phyloP scores from a whole-genome alignment of 2,113 vertebrate genomes.

The Brienomyrus longianalis region DNA sequence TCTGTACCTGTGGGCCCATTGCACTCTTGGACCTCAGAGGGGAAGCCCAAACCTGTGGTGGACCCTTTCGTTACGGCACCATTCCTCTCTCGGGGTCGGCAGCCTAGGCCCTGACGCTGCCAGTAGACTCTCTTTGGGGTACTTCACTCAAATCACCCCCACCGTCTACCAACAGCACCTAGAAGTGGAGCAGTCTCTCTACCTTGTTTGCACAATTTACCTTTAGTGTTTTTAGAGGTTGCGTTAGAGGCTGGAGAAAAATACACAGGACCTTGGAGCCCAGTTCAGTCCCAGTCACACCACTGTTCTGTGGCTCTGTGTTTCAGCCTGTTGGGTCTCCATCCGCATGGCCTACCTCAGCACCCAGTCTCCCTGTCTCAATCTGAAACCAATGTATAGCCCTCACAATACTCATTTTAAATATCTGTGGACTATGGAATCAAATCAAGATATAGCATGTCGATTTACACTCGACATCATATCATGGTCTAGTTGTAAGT shows the following conservation, averaged over 20 bases:
- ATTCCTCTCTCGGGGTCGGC: constrained; percentile 71
- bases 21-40: constrained; percentile 77
- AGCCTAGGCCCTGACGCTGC: constrained; percentile 52
- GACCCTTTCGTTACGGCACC: constrained; percentile 80
- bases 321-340: neutral
- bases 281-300: neutral
- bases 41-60: constrained; percentile 38
- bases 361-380: neutral
- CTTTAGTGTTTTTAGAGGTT: neutral
- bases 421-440: neutral
- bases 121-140: neutral
- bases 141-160: neutral
- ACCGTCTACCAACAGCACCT: neutral
- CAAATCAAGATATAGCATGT: too few species aligned
- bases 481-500: neutral
- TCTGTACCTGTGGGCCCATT: constrained; percentile 74
- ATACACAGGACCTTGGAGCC: neutral
- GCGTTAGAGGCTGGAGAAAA: neutral
- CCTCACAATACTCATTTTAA: neutral
- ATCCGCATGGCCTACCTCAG: neutral
- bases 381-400: neutral
- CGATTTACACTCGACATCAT: neutral
- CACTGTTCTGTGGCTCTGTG: neutral
- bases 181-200: neutral
- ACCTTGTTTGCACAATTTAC: neutral